Conservation (phyloP, 2,888 invertebrate genomes). For the Microdon myrmicae region DNA sequence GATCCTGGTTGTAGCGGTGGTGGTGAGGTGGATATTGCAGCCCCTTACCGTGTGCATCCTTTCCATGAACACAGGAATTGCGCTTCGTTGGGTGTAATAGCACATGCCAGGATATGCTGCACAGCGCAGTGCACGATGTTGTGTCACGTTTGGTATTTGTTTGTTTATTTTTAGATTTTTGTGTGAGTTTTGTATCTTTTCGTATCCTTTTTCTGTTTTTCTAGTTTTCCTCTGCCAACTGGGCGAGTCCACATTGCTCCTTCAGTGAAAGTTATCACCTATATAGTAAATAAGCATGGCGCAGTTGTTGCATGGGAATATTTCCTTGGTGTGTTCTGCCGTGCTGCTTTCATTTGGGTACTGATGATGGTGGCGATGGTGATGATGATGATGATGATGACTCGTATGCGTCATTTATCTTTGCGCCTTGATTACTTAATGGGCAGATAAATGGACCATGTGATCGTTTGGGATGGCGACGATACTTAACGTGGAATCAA, state of each 20-base stretch:
- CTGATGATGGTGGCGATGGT: not conserved
- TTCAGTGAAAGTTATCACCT: conserved; percentile 41
- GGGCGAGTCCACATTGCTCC: conserved; percentile 18
- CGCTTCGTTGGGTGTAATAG: conserved; percentile 43
- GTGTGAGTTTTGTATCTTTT: conserved; percentile 23
- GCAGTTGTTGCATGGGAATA: conserved; percentile 33
- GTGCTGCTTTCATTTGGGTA: not conserved
- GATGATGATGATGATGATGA: conserved; percentile 30
- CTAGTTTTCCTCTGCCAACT: conserved; percentile 6
- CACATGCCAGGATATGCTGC: conserved; percentile 30
- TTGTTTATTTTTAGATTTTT: conserved; percentile 50
- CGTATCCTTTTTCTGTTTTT: conserved; percentile 3
- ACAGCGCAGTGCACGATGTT: not conserved
- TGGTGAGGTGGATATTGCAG: too few relatives aligned
- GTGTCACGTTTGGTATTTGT: conserved; percentile 18
- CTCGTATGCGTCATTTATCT: conserved; percentile 42
- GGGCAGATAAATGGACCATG: conserved; percentile 46
- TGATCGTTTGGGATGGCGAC: conserved; percentile 37
- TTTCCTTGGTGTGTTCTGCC: conserved; percentile 9
- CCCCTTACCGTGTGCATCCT: conserved; percentile 18
- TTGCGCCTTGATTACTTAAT: conserved; percentile 49
- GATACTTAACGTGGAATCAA: conserved; percentile 22
- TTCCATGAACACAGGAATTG: conserved; percentile 37
- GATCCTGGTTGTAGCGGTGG: not conserved
- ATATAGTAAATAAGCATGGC: conserved; percentile 20